Percentiles rank a stretch among this genome's conserved stretches.
Conservation (phyloP, 2,797 vertebrate genomes). For the Falco columbarius region DNA sequence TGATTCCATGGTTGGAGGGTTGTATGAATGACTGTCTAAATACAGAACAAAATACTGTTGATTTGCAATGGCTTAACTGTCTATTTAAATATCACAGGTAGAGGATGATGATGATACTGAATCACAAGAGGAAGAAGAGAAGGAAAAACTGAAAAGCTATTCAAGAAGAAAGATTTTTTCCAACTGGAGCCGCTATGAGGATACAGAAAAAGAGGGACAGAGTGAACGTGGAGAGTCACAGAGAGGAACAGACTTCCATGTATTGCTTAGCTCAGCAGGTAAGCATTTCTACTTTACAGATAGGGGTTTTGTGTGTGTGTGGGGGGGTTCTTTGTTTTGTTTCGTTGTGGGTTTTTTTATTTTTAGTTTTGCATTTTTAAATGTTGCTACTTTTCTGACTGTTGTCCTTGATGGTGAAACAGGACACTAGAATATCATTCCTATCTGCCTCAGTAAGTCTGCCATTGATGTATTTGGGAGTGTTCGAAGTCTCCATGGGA, state of each 20-base stretch:
- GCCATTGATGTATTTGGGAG: not conserved
- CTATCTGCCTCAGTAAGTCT: not conserved
- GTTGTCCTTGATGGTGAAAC: not conserved
- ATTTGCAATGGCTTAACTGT: not conserved
- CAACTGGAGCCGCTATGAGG: constrained; percentile 91
- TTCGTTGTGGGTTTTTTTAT: not conserved
- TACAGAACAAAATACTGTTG: not conserved
- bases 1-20: not conserved
- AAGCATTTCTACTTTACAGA: not conserved
- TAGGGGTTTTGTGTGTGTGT: too few relatives aligned
- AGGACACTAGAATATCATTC: not conserved
- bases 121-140: constrained; percentile 72
- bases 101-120: constrained; percentile 66
- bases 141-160: constrained; percentile 75
- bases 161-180: constrained; percentile 90
- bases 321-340: too few relatives aligned
- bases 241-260: constrained; percentile 89
- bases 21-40: not conserved
- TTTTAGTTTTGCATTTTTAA: not conserved
- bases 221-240: constrained; percentile 78
- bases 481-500: not conserved
- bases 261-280: constrained; percentile 89
- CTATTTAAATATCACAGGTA: constrained; percentile 63
- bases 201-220: constrained; percentile 70
- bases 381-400: not conserved